phyloP scores from a whole-genome alignment of 2,113 vertebrate species.

The Channa argus region DNA sequence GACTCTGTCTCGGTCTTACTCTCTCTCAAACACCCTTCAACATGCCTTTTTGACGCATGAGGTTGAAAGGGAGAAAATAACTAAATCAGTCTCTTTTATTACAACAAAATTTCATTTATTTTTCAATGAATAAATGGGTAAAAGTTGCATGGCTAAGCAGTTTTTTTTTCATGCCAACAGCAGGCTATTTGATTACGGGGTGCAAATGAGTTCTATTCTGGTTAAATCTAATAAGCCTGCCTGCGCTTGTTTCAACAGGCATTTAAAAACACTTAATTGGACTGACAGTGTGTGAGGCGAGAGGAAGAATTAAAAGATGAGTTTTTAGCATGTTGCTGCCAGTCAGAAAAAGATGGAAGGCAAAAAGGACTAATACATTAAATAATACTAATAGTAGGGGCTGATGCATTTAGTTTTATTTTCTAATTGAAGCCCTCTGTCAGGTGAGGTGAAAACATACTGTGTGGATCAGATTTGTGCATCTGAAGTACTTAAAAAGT shows the following conservation, averaged over 20 bases:
- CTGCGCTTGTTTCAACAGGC: conserved; percentile 72
- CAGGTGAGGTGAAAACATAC: conserved; percentile 8
- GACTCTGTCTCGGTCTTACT: conserved; percentile 24
- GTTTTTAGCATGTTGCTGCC: conserved; percentile 49
- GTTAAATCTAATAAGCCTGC: conserved; percentile 73
- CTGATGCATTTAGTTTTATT: conserved; percentile 41
- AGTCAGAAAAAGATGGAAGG: conserved; percentile 22
- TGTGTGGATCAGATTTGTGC: neutral
- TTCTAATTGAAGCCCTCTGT: neutral
- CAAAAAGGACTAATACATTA: conserved; percentile 53
- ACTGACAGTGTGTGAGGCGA: conserved; percentile 57
- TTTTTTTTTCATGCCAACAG: conserved; percentile 47
- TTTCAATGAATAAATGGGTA: conserved; percentile 58
- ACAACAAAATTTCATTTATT: conserved; percentile 33
- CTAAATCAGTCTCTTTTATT: conserved; percentile 61
- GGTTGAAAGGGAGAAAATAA: conserved; percentile 59
- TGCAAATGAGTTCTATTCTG: conserved; percentile 71
- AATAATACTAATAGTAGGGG: conserved; percentile 40
- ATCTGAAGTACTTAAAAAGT: neutral
- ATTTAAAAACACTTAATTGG: conserved; percentile 75
- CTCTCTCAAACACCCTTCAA: conserved; percentile 3
- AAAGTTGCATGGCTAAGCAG: conserved; percentile 62
- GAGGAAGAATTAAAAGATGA: conserved; percentile 53
- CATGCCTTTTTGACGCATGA: conserved; percentile 27
- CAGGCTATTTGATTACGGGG: conserved; percentile 70